Base-by-base conservation (phyloP, 2,113 vertebrate species). In the Labeo rohita region DNA sequence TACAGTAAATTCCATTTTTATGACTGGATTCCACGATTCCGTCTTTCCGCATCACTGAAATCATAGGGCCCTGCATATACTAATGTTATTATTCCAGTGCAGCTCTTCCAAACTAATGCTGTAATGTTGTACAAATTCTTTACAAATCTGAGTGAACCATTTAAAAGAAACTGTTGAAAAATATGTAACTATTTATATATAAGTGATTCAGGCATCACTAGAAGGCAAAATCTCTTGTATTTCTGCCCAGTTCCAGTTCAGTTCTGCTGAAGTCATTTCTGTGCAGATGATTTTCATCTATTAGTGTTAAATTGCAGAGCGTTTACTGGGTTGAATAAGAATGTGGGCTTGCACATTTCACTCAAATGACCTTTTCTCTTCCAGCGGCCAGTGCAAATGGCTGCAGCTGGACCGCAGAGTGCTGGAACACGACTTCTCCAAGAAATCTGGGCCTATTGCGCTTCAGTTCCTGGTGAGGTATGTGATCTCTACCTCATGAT, bases 401-500 rank as follows among this genome's bases (percentile, higher is more conserved):
- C 92, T 99, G 92, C 98, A 99, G 90, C 93, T 99, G 91, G 98
- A 99, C 89, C 97, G 98, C 36, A 96, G 98, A 91, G 98, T 99
- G 68, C 93, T 99, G 87, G 98, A 99, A 83, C 98, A 99, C 3
- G 98, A 99, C 94, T 99, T 99, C 91, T 97, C 97, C 1, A 99
- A 98, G 93, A 99, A 98, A 93, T 93, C 97, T 0, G 97, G 96
- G 89, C 96, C 97, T 0, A 95, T 99, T 85, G 95, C 97, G 84
- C 94, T 99, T 70, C 97, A 96, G 93, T 99, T 99, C 76, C 96
- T 98, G 88, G 98, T 99, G 94, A 98, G 98, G 98, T 99, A 95
- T 74, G 95, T 93, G 84, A 70, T 34, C 50, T 3, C 23, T 15
- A 23, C 77, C 56, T 56, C 65, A 47, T 74, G 72, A 84, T 80